A percentile compares a stretch with the other conserved stretches of the same genome.
Conservation (phyloP, 2,797 vertebrate genomes). For the Merluccius polli region DNA sequence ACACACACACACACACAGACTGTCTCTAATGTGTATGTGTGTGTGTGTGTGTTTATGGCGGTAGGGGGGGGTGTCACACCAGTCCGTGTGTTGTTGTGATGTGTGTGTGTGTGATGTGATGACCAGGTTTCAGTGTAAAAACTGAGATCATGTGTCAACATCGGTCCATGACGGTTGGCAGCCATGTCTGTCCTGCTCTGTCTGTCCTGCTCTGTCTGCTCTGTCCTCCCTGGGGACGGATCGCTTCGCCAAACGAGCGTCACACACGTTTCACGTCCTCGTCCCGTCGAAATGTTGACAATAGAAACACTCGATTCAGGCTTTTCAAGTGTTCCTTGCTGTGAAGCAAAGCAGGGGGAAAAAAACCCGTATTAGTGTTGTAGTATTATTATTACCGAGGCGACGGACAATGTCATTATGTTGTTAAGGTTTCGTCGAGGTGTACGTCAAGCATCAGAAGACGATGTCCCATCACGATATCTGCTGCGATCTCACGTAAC, state of each 20-base stretch:
- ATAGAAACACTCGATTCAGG: background rate
- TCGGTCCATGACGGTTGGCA: background rate
- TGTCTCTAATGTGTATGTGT: too few relatives aligned
- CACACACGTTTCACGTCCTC: too few relatives aligned
- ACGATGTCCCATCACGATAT: too few relatives aligned
- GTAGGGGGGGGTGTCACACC: background rate
- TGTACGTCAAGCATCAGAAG: too few relatives aligned
- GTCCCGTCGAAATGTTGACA: background rate
- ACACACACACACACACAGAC: background rate
- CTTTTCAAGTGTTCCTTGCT: background rate
- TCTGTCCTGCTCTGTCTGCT: too few relatives aligned
- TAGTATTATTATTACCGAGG: background rate
- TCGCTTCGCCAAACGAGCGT: background rate
- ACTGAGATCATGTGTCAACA: background rate
- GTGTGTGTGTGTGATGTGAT: background rate
- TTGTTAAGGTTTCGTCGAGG: too few relatives aligned
- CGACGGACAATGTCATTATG: too few relatives aligned
- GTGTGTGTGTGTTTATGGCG: background rate
- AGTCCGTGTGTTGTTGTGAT: background rate
- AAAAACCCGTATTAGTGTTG: background rate
- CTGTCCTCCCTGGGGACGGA: background rate
- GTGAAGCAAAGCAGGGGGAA: background rate
- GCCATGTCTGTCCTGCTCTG: background rate
- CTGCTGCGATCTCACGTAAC: too few relatives aligned
- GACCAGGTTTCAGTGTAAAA: too few relatives aligned